Evolutionary conservation across 2,113 vertebrate genomes (phyloP).

Genomic region (Etheostoma spectabile): DNA sequence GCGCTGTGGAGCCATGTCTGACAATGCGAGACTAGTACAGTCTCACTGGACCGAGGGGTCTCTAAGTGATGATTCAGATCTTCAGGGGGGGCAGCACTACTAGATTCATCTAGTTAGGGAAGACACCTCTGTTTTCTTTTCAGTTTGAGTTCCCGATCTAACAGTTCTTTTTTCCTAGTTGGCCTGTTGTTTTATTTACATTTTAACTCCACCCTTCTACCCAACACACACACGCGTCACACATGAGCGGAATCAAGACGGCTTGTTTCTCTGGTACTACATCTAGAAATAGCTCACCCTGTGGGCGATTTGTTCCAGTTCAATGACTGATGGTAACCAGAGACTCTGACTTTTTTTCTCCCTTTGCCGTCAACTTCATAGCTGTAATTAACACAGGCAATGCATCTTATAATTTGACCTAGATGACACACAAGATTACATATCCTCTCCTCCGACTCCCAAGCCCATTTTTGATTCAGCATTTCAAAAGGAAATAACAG

Average conservation of each 20-base stretch:
- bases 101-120: no score
- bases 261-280: conserved; percentile 32
- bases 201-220: neutral
- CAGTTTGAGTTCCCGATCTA: neutral
- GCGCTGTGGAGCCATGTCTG: no score
- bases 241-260: neutral
- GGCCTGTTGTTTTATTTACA: neutral
- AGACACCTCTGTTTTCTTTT: neutral
- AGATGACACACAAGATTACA: conserved; percentile 22
- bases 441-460: neutral
- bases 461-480: neutral
- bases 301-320: conserved; percentile 57
- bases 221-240: conserved; percentile 3
- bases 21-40: no score
- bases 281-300: conserved; percentile 53
- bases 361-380: conserved; percentile 45
- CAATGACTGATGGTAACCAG: conserved; percentile 38
- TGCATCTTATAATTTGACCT: conserved; percentile 39
- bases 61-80: no score
- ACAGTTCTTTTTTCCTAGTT: neutral
- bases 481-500: neutral
- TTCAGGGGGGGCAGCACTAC: no score
- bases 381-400: conserved; percentile 37
- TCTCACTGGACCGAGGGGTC: no score
- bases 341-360: conserved; percentile 17